A percentile compares a stretch with the other conserved stretches of the same genome.
Evolutionary conservation across 1,140 invertebrate species (phyloP).

Genomic region (Semibalanus balanoides): DNA sequence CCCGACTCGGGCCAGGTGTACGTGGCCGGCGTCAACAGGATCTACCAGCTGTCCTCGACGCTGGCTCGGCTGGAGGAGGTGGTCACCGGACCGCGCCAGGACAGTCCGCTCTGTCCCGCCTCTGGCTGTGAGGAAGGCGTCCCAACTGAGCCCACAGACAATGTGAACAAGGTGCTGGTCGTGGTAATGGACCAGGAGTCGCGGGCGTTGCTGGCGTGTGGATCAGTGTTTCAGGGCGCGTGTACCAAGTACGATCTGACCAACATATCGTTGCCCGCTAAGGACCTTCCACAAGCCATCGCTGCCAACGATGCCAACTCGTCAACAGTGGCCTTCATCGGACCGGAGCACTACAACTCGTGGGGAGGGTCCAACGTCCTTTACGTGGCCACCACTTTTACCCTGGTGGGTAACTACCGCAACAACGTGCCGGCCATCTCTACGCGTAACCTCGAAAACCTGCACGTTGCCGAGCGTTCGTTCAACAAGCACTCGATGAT

Average conservation of each 20-base stretch:
- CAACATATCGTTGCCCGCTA: constrained; percentile 57
- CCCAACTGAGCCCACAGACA: constrained; percentile 53
- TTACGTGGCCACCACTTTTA: constrained; percentile 89
- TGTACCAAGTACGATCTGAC: constrained; percentile 69
- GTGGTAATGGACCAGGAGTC: constrained; percentile 72
- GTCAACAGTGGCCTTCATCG: constrained; percentile 87
- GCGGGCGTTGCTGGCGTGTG: constrained; percentile 68
- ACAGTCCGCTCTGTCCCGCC: constrained; percentile 69
- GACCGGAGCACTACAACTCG: constrained; percentile 65
- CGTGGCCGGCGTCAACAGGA: constrained; percentile 65
- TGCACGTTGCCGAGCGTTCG: constrained; percentile 63
- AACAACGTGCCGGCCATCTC: constrained; percentile 89
- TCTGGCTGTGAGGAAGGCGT: constrained; percentile 51
- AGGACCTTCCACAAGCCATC: constrained; percentile 43
- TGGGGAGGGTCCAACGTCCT: constrained; percentile 63
- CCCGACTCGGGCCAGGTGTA: constrained; percentile 44
- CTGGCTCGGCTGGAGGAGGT: constrained; percentile 50
- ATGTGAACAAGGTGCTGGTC: constrained; percentile 81
- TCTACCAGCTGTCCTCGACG: constrained; percentile 62
- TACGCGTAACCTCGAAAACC: constrained; percentile 58
- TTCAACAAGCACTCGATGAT: constrained; percentile 74
- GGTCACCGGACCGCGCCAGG: constrained; percentile 57
- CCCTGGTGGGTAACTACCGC: constrained; percentile 74
- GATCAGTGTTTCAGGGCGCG: constrained; percentile 71
- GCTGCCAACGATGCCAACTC: constrained; percentile 53